phyloP scores from a whole-genome alignment of 2,888 invertebrate genomes.

The Drosophila melanocephala region DNA sequence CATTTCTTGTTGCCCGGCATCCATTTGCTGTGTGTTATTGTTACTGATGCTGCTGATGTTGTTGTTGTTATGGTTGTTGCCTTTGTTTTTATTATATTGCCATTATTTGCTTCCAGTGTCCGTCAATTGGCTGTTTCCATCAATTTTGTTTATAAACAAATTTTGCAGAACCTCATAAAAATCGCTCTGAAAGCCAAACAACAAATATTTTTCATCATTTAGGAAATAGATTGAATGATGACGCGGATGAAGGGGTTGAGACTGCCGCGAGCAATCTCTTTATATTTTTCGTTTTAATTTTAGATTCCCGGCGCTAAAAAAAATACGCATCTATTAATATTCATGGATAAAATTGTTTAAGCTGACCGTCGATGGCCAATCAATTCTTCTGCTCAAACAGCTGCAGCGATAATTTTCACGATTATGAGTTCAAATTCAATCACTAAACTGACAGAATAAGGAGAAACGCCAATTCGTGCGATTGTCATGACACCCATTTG shows the following conservation, averaged over 20 bases:
- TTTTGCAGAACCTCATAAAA: conserved; percentile 65
- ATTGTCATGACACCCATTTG: neutral
- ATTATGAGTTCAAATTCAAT: neutral
- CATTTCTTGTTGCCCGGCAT: conserved; percentile 8
- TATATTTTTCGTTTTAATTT: conserved; percentile 20
- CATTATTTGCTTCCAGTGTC: conserved; percentile 47
- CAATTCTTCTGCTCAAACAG: neutral
- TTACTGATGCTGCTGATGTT: conserved; percentile 5
- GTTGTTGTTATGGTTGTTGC: conserved; percentile 17
- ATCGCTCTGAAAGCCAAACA: conserved; percentile 51
- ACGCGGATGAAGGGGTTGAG: neutral
- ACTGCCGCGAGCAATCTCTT: conserved; percentile 12
- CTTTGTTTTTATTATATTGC: conserved; percentile 40
- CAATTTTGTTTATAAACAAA: conserved; percentile 72
- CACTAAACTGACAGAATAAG: neutral
- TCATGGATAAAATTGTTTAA: neutral
- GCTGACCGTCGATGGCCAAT: neutral
- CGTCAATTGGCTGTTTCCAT: conserved; percentile 57
- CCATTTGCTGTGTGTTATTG: conserved; percentile 17
- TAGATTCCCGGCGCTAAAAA: conserved; percentile 11
- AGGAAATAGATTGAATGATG: conserved; percentile 1
- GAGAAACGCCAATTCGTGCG: neutral
- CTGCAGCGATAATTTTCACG: neutral
- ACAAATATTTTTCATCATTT: conserved; percentile 69
- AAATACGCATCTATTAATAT: conserved; percentile 12